phyloP scores from a whole-genome alignment of 2,888 invertebrate species.

The Netelia melanura region DNA sequence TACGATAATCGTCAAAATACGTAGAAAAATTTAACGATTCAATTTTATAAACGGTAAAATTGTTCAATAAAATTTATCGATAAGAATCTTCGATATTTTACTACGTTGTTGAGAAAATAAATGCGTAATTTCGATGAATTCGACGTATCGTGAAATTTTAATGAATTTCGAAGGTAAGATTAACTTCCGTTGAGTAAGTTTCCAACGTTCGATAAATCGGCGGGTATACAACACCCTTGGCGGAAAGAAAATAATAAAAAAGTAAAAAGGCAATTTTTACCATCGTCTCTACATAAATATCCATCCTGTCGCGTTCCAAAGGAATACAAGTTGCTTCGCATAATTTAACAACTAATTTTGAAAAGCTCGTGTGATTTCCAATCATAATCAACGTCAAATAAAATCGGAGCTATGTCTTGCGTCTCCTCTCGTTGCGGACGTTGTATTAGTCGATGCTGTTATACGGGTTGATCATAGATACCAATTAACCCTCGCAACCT shows the following conservation, averaged over 20 bases:
- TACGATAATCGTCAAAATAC: too few species aligned
- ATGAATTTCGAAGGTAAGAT: background rate
- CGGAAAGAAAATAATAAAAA: too few species aligned
- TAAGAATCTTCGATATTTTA: too few species aligned
- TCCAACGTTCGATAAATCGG: too few species aligned
- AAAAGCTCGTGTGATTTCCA: conserved; percentile 18
- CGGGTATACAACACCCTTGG: too few species aligned
- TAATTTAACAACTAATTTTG: conserved; percentile 1
- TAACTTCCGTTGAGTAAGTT: background rate
- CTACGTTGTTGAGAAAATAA: too few species aligned
- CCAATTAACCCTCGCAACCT: conserved; percentile 59
- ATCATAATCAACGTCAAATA: conserved; percentile 44
- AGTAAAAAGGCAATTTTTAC: background rate
- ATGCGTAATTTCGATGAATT: too few species aligned
- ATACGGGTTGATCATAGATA: conserved; percentile 20
- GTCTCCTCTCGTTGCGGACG: too few species aligned
- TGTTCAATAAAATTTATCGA: too few species aligned
- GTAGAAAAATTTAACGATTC: too few species aligned
- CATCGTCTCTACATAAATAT: too few species aligned
- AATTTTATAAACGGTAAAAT: too few species aligned
- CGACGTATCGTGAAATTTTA: background rate
- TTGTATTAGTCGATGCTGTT: background rate
- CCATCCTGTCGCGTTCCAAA: background rate
- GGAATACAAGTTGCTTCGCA: background rate
- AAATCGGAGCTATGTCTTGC: conserved; percentile 25